Base-by-base conservation (phyloP, 2,888 invertebrate species). In the Trilocha varians region DNA sequence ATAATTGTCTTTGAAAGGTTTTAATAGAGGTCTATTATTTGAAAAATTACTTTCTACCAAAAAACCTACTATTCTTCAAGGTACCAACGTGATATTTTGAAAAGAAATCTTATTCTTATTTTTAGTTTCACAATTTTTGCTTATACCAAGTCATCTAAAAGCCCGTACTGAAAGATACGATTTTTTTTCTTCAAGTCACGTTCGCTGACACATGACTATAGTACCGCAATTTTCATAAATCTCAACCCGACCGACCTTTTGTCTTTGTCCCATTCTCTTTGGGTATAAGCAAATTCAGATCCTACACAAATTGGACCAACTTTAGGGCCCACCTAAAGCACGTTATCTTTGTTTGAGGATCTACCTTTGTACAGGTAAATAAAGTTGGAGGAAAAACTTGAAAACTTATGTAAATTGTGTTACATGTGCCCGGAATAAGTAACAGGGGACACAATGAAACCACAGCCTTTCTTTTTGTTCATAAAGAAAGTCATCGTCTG, bases 151-250 rank as follows among this genome's bases (percentile, higher is more conserved):
- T 25, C 6, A 25, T 25, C 11, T 25, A 25, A 25, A 25, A 9
- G 25, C 25, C 25, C 11, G 11, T 25, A 38, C 38, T 4, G 13
- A 13, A 54, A 52, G 50, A 51, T 47, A 47, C 41, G 40, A 41
- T 36, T 38, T 43, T 56, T 59, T 57, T 46, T 36, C 41, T 25
- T 25, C 25, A 25, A 46, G 44, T 42, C 51, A 58, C 57, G 50
- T 49, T 41, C 38, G 57, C 57, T 55, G 57, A 57, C 59, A 50
- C 61, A 65, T 61, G 47, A 32, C 32, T 42, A 61, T 60, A 57
- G 51, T 52, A 58, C 65, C 73, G 70, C 73, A 78, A 78, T 78
- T 74, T 77, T 71, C 71, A 78, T 78, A 78, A 78, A 78, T 79
- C 77, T 74, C 65, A 53, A 55, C 62, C 60, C 62, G 59, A 60